Conservation (phyloP, 92 coral and sea anemone species). For the Anthopleura xanthogrammica region DNA sequence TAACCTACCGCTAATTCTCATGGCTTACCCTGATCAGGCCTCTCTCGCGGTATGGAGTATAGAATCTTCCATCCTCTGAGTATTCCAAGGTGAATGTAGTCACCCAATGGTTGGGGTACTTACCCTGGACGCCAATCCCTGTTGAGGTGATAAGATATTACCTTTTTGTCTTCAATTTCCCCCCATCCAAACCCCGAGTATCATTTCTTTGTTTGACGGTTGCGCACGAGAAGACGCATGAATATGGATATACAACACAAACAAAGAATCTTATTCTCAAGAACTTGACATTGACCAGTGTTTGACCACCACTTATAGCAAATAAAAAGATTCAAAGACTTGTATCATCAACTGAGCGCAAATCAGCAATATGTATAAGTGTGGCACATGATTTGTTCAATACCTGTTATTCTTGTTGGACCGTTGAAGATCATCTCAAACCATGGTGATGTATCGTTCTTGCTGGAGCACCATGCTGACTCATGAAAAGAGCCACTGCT, state of each 20-base stretch:
- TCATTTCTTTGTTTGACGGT: no score
- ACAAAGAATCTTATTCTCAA: no score
- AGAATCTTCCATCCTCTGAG: conserved; percentile 25
- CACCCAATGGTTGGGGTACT: conserved; percentile 24
- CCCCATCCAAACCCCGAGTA: no score
- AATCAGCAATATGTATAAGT: no score
- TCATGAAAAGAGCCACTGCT: conserved; percentile 13
- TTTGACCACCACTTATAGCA: neutral
- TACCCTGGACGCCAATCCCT: conserved; percentile 39
- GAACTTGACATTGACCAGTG: no score
- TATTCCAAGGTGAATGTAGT: conserved; percentile 23
- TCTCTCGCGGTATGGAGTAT: conserved; percentile 25
- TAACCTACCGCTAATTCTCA: neutral
- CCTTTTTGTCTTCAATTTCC: no score
- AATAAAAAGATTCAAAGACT: no score
- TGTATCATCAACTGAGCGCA: no score
- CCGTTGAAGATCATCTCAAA: conserved; percentile 19
- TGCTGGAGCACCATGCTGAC: conserved; percentile 25
- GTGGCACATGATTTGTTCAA: neutral
- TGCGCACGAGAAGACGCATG: no score
- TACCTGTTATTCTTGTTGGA: conserved; percentile 35
- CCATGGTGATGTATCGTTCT: conserved; percentile 7
- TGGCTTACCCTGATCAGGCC: conserved; percentile 26
- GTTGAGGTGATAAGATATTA: neutral
- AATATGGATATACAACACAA: no score